A percentile compares a stretch with the other conserved stretches of the same genome.
phyloP scores from a whole-genome alignment of 2,888 invertebrate genomes.

The Coenonympha arcania region DNA sequence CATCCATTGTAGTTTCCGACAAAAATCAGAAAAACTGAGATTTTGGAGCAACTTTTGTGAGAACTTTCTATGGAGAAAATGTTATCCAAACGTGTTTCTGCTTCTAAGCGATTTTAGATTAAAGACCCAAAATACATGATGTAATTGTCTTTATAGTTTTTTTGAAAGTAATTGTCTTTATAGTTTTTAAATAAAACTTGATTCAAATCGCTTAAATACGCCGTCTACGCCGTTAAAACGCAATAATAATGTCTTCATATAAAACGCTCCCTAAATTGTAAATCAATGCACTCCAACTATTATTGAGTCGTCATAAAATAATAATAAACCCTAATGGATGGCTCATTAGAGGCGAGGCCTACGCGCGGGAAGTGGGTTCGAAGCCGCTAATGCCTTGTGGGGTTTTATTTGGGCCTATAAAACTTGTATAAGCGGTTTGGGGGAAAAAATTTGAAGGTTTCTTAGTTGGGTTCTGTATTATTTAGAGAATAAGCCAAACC shows the following conservation, averaged over 20 bases:
- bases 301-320: slow-evolving; percentile 25
- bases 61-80: too few species aligned
- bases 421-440: slow-evolving; percentile 19
- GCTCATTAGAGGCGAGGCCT: slow-evolving; percentile 19
- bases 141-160: too few species aligned
- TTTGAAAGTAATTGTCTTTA: too few species aligned
- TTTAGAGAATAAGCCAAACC: not conserved
- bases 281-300: slow-evolving; percentile 23
- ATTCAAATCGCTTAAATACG: too few species aligned
- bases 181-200: too few species aligned
- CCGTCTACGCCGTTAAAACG: not conserved
- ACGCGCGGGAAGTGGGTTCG: slow-evolving; percentile 17
- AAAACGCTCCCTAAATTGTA: slow-evolving; percentile 15
- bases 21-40: too few species aligned
- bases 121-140: too few species aligned
- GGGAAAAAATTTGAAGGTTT: slow-evolving; percentile 8
- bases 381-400: slow-evolving; percentile 20
- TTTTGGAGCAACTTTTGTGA: too few species aligned
- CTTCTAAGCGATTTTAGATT: too few species aligned
- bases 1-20: too few species aligned
- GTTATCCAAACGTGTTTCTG: too few species aligned
- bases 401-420: slow-evolving; percentile 29
- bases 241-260: not conserved
- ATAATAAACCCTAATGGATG: slow-evolving; percentile 25
- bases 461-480: slow-evolving; percentile 21